These are phyloP conservation scores for Acanthaster planci DNA, from an alignment of 35 echinoderm and acorn worm species.

Conservation along the genomic window DNA sequence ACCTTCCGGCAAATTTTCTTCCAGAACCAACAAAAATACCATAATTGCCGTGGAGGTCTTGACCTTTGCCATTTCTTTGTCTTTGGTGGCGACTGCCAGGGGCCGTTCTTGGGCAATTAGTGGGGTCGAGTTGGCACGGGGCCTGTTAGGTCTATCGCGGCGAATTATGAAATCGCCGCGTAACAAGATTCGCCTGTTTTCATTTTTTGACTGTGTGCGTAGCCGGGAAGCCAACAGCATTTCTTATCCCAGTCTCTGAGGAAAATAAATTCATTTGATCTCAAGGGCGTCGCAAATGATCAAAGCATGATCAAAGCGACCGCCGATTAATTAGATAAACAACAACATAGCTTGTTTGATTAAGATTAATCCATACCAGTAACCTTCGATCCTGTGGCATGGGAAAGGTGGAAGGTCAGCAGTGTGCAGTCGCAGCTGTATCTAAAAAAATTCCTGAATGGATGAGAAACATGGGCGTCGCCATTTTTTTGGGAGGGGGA, in stretches of 20 bases:
- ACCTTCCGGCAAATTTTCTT: background rate
- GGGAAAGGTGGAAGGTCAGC: too few relatives aligned
- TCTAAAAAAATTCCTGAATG: too few relatives aligned
- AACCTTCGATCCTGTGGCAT: too few relatives aligned
- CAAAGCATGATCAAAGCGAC: too few relatives aligned
- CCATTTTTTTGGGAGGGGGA: too few relatives aligned
- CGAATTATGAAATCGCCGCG: background rate
- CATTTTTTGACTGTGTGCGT: too few relatives aligned
- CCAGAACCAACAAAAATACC: background rate
- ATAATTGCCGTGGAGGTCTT: constrained; percentile 17
- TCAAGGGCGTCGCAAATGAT: too few relatives aligned
- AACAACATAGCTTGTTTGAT: too few relatives aligned
- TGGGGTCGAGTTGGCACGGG: background rate
- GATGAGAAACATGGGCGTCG: too few relatives aligned
- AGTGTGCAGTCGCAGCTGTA: too few relatives aligned
- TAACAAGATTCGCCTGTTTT: constrained; percentile 14
- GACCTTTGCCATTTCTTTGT: constrained; percentile 17
- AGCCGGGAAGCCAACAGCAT: background rate
- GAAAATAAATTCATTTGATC: background rate
- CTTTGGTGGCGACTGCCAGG: constrained; percentile 9
- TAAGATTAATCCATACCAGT: too few relatives aligned
- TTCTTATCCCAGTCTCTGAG: background rate
- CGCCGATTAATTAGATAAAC: too few relatives aligned
- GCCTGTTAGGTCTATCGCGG: background rate
- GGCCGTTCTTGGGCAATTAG: constrained; percentile 9